phyloP scores from a whole-genome alignment of 2,113 vertebrate genomes.

The Canis aureus region DNA sequence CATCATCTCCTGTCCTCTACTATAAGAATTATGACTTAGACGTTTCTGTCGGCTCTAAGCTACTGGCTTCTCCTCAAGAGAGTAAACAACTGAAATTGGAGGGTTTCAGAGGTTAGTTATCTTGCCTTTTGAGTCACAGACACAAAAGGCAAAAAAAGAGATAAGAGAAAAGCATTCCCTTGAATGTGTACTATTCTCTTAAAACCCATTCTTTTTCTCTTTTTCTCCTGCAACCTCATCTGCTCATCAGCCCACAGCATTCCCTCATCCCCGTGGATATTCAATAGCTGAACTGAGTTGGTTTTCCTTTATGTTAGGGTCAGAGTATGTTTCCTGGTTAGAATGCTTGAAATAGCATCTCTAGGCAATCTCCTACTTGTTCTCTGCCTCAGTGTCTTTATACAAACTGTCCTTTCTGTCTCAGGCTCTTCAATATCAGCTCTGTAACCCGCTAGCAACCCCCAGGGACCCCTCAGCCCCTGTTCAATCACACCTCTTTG shows the following conservation, averaged over 20 bases:
- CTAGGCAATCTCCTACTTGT: neutral
- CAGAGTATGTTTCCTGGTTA: neutral
- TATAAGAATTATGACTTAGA: neutral
- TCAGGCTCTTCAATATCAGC: neutral
- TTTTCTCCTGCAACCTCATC: neutral
- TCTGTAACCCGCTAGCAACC: neutral
- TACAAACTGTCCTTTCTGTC: neutral
- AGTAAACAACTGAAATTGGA: neutral
- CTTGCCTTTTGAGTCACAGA: neutral
- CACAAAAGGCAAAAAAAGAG: too few species aligned
- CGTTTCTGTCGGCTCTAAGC: neutral
- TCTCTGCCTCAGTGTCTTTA: neutral
- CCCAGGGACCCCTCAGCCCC: neutral
- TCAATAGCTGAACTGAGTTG: neutral
- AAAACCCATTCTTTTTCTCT: neutral
- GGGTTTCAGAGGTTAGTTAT: neutral
- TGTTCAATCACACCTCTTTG: neutral
- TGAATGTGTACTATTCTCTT: neutral
- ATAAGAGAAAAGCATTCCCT: too few species aligned
- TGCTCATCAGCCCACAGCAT: neutral
- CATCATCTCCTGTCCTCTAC: neutral
- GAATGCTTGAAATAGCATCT: neutral
- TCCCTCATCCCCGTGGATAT: neutral
- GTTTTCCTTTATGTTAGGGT: neutral
- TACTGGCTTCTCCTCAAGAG: neutral